These are phyloP conservation scores for Psettodes erumei DNA, from an alignment of 2,113 vertebrate genomes.

Conservation along the genomic window DNA sequence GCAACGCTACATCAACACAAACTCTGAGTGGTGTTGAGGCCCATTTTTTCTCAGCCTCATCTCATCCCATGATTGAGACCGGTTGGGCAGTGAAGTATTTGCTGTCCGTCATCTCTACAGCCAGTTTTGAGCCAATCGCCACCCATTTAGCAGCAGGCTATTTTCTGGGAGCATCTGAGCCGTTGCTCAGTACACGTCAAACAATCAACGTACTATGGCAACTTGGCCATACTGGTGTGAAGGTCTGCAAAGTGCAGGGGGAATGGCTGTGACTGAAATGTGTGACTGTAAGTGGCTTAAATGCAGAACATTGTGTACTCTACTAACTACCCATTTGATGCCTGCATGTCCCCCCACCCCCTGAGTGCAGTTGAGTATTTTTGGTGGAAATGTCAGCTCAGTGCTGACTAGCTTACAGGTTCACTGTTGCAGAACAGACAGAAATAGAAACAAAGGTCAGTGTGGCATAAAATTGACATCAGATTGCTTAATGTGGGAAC, in stretches of 20 bases:
- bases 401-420: constrained; percentile 45
- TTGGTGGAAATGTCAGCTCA: constrained; percentile 63
- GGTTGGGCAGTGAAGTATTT: neutral
- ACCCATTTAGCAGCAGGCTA: neutral
- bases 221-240: neutral
- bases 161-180: constrained; percentile 1
- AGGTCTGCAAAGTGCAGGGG: constrained; percentile 10
- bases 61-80: neutral
- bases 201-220: constrained; percentile 10
- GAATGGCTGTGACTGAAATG: neutral
- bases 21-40: neutral
- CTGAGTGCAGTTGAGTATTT: constrained; percentile 48
- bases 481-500: constrained; percentile 66
- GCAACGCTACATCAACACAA: neutral
- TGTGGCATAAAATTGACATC: constrained; percentile 71
- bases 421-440: constrained; percentile 49
- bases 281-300: constrained; percentile 5
- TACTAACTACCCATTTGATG: constrained; percentile 25
- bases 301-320: constrained; percentile 11
- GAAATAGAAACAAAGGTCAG: constrained; percentile 76
- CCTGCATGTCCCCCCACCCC: neutral
- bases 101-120: neutral
- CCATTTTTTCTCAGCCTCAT: constrained; percentile 1
- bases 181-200: constrained; percentile 9
- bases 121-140: neutral